These are phyloP conservation scores for Coenonympha arcania DNA, from an alignment of 2,888 invertebrate species.

Conservation along the genomic window DNA sequence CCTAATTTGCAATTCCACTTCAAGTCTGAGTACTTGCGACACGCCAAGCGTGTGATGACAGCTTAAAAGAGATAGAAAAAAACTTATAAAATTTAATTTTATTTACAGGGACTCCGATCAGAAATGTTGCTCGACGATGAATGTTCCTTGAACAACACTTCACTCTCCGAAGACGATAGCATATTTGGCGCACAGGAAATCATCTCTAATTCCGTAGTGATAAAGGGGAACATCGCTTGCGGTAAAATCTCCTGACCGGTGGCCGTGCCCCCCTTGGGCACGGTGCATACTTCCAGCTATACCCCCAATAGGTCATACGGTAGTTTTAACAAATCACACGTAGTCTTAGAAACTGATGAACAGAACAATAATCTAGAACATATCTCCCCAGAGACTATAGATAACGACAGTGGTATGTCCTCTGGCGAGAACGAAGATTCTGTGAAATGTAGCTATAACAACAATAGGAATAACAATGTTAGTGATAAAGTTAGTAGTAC, in stretches of 20 bases:
- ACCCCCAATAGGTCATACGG: slow-evolving; percentile 49
- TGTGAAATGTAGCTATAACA: slow-evolving; percentile 42
- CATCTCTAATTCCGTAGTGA: slow-evolving; percentile 49
- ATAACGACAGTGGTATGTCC: slow-evolving; percentile 63
- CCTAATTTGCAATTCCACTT: too few species aligned
- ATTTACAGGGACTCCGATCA: slow-evolving; percentile 58
- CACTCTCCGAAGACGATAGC: slow-evolving; percentile 54
- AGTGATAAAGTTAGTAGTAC: too few species aligned
- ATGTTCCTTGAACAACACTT: slow-evolving; percentile 52
- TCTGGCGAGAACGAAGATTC: slow-evolving; percentile 67
- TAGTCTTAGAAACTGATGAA: slow-evolving; percentile 33
- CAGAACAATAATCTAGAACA: slow-evolving; percentile 17
- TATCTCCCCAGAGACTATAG: slow-evolving; percentile 21
- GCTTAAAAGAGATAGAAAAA: too few species aligned
- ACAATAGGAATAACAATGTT: slow-evolving; percentile 38
- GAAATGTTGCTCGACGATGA: slow-evolving; percentile 59
- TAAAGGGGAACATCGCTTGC: slow-evolving; percentile 51
- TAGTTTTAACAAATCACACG: slow-evolving; percentile 55
- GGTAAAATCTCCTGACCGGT: slow-evolving; percentile 64
- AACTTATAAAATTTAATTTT: background rate
- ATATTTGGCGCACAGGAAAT: slow-evolving; percentile 53
- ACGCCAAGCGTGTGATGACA: too few species aligned
- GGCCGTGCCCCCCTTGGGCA: slow-evolving; percentile 65
- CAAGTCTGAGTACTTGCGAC: too few species aligned
- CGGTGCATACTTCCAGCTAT: slow-evolving; percentile 36